phyloP scores from a whole-genome alignment of 2,797 vertebrate genomes.

The Sylvilagus floridanus region DNA sequence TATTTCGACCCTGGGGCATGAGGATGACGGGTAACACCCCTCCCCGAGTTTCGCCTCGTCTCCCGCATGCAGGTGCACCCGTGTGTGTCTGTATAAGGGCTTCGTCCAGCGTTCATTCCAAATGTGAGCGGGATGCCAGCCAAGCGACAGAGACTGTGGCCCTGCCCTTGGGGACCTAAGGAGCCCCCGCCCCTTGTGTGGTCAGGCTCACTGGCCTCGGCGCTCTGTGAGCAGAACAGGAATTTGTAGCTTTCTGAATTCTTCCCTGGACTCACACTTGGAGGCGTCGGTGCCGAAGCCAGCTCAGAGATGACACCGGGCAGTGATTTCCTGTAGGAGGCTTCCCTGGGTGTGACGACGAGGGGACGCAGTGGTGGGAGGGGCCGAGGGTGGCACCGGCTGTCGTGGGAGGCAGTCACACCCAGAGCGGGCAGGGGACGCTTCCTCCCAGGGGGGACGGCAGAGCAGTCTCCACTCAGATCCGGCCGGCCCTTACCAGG shows the following conservation, averaged over 20 bases:
- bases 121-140: not conserved
- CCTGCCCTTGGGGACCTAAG: fast-evolving
- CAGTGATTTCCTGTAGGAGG: not conserved
- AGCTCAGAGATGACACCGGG: not conserved
- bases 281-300: not conserved
- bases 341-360: fast-evolving
- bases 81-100: fast-evolving
- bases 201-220: not conserved
- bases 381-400: no score
- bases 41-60: no score
- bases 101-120: not conserved
- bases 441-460: fast-evolving
- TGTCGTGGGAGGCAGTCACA: fast-evolving
- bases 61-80: fast-evolving
- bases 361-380: not conserved
- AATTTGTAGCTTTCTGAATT: not conserved
- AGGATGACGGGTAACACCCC: fast-evolving
- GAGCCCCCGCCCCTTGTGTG: no score
- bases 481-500: not conserved
- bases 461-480: not conserved
- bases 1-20: not conserved
- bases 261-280: not conserved
- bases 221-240: not conserved
- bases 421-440: not conserved
- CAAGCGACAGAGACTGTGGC: fast-evolving